Evolutionary conservation across 2,113 vertebrate species (phyloP).

Genomic region (Tachycineta bicolor): DNA sequence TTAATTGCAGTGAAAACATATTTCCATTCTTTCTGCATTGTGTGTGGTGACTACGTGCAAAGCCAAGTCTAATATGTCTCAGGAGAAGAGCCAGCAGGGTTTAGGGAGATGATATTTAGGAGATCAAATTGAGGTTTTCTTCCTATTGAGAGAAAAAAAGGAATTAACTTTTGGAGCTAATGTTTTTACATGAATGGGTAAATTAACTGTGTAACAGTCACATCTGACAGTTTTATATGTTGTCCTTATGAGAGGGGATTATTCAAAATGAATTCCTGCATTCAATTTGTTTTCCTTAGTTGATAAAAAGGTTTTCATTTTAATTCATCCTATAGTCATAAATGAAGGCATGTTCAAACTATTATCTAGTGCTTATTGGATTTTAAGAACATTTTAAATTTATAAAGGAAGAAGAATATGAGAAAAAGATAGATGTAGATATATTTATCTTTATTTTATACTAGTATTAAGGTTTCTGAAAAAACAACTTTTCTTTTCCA

Average conservation of each 20-base stretch:
- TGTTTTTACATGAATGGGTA: not conserved
- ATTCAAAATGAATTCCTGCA: not conserved
- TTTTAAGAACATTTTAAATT: not conserved
- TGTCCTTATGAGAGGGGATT: not conserved
- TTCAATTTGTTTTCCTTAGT: not conserved
- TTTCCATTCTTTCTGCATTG: not conserved
- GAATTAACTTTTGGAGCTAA: not conserved
- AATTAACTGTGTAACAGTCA: not conserved
- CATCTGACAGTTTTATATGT: not conserved
- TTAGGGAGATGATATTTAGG: not conserved
- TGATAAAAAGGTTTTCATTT: not conserved
- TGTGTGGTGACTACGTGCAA: not conserved
- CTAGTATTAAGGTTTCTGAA: not conserved
- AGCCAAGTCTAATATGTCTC: not conserved
- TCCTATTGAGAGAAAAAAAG: not conserved
- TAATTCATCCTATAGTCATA: not conserved
- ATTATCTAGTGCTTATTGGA: not conserved
- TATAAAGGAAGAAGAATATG: not conserved
- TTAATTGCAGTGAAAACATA: fast-evolving
- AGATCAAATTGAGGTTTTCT: not conserved
- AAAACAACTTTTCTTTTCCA: not conserved
- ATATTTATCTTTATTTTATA: not conserved
- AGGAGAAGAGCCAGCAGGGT: not conserved
- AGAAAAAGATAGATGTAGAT: not conserved
- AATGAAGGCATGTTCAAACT: not conserved